phyloP scores from a whole-genome alignment of 1,140 invertebrate species.

The Aphelinus atriplicis region DNA sequence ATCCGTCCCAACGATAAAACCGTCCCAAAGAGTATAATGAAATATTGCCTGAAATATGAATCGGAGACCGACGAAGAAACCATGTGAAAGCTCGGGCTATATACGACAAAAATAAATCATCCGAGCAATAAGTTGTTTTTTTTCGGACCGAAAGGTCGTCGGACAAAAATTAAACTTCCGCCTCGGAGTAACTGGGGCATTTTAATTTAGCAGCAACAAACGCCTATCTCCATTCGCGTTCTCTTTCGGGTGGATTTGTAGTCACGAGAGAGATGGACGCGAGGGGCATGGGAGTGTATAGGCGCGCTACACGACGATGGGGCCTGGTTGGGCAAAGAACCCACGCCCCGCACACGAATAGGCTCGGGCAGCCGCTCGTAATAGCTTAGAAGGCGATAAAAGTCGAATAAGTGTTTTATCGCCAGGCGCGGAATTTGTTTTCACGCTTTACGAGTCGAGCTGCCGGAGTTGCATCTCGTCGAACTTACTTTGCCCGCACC shows the following conservation, averaged over 20 bases:
- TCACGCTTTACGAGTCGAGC: conserved; percentile 22
- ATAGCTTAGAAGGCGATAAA: conserved; percentile 23
- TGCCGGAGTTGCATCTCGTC: not conserved
- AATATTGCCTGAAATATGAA: too few species aligned
- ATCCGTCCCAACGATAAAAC: too few species aligned
- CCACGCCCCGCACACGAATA: not conserved
- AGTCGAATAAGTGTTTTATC: conserved; percentile 38
- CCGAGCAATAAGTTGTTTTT: too few species aligned
- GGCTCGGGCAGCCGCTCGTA: not conserved
- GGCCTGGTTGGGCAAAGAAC: not conserved
- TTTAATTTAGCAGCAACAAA: conserved; percentile 18
- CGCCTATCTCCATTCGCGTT: not conserved
- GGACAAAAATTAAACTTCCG: too few species aligned
- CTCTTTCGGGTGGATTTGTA: not conserved
- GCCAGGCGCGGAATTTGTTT: conserved; percentile 25
- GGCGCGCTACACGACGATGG: not conserved
- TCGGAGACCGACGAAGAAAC: too few species aligned
- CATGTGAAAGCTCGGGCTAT: too few species aligned
- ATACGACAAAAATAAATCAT: too few species aligned
- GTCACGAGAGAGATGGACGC: not conserved
- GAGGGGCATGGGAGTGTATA: not conserved
- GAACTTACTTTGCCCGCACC: not conserved
- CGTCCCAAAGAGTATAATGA: too few species aligned
- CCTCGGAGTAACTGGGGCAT: not conserved
- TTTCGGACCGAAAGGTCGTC: too few species aligned